A percentile compares a stretch with the other conserved stretches of the same genome.
Evolutionary conservation across 2,113 vertebrate species (phyloP).

Genomic region (Xyrauchen texanus): DNA sequence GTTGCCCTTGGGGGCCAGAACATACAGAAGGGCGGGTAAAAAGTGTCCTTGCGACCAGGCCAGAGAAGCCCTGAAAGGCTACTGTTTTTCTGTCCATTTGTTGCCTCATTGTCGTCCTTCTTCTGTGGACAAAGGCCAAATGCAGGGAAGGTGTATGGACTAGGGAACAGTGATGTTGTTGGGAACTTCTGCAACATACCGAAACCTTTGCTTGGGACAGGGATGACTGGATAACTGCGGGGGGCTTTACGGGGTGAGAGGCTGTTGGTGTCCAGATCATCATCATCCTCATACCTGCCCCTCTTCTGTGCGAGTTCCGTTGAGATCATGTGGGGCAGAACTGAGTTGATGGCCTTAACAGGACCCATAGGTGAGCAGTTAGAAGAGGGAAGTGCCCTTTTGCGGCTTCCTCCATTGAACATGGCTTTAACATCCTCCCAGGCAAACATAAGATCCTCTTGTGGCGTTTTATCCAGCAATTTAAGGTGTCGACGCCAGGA

Average conservation of each 20-base stretch:
- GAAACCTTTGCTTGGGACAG: conserved; percentile 90
- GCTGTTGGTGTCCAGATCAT: conserved; percentile 75
- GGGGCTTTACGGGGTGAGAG: conserved; percentile 77
- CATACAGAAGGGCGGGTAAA: conserved; percentile 96
- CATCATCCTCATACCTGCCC: conserved; percentile 84
- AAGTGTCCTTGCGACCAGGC: conserved; percentile 86
- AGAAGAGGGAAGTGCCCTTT: conserved; percentile 80
- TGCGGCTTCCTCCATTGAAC: conserved; percentile 95
- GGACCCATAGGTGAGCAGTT: conserved; percentile 76
- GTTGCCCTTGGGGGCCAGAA: conserved; percentile 91
- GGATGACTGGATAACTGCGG: conserved; percentile 90
- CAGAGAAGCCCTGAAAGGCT: conserved; percentile 87
- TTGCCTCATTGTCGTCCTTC: conserved; percentile 81
- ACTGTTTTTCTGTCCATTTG: conserved; percentile 72
- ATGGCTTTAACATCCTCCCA: conserved; percentile 99
- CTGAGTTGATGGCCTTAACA: conserved; percentile 73
- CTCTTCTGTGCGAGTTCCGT: conserved; percentile 82
- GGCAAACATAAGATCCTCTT: conserved; percentile 85
- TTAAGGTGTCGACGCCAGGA: conserved; percentile 96
- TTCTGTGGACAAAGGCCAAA: conserved; percentile 89
- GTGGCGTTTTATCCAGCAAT: conserved; percentile 82
- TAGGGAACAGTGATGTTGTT: conserved; percentile 86
- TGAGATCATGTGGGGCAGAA: conserved; percentile 85
- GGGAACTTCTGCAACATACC: conserved; percentile 92
- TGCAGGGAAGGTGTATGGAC: conserved; percentile 87